Conservation (phyloP, 1,140 invertebrate species). For the Samia ricini region DNA sequence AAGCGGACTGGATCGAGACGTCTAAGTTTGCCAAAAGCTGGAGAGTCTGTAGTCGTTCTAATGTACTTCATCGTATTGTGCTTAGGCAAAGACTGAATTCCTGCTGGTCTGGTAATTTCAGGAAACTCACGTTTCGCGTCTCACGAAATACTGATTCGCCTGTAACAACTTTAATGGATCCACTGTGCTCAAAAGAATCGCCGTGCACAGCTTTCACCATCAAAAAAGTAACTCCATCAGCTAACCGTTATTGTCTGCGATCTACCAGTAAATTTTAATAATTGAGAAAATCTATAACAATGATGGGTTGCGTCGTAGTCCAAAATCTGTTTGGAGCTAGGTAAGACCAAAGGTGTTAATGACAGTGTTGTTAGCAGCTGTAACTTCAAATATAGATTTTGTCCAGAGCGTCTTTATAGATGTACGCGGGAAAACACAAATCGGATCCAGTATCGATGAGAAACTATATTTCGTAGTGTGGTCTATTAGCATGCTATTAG, state of each 20-base stretch:
- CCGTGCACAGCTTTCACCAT: no score
- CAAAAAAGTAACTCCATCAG: no score
- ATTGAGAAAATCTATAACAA: not conserved
- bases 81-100: slow-evolving; percentile 12
- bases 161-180: not conserved
- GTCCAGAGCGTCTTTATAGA: not conserved
- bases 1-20: slow-evolving; percentile 43
- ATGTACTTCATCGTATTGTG: slow-evolving; percentile 29
- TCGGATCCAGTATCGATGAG: not conserved
- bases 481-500: no score
- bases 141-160: not conserved
- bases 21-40: slow-evolving; percentile 48
- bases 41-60: slow-evolving; percentile 39
- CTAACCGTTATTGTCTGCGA: not conserved
- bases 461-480: not conserved
- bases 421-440: not conserved
- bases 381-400: not conserved
- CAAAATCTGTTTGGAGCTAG: not conserved
- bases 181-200: no score
- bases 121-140: not conserved
- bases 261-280: not conserved
- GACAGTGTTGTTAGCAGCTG: not conserved
- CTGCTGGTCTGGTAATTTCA: slow-evolving; percentile 13
- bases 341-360: not conserved
- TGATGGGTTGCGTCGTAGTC: slow-evolving; percentile 2